Evolutionary conservation across 2,797 vertebrate species (phyloP).

Genomic region (Scyliorhinus canicula): DNA sequence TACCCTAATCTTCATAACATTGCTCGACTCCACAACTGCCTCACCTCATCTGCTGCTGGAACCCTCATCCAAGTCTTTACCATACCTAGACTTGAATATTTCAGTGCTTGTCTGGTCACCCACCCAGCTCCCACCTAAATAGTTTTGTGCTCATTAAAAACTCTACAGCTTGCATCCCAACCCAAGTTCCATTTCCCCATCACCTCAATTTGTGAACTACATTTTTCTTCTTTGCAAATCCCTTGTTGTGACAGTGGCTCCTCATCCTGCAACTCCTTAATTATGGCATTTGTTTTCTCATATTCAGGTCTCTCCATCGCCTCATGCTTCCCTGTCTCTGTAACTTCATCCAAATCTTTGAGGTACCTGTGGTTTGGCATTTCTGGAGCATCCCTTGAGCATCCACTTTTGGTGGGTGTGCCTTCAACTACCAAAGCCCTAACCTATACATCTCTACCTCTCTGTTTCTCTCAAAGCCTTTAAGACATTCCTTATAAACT

Average conservation of each 20-base stretch:
- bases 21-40: no score
- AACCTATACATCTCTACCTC: no score
- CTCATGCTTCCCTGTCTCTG: background rate
- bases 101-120: background rate
- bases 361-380: background rate
- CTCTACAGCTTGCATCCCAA: background rate
- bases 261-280: background rate
- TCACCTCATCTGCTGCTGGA: no score
- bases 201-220: background rate
- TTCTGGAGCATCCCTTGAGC: background rate
- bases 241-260: background rate
- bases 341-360: background rate
- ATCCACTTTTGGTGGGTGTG: no score
- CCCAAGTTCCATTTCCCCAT: background rate
- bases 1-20: no score
- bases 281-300: background rate
- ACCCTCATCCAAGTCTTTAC: no score
- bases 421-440: no score
- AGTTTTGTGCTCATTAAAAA: background rate
- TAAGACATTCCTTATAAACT: no score
- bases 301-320: background rate
- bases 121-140: background rate
- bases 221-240: background rate
- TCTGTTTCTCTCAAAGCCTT: no score
- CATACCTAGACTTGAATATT: background rate